Conservation (phyloP, 2,888 invertebrate genomes). For the Salticus scenicus region DNA sequence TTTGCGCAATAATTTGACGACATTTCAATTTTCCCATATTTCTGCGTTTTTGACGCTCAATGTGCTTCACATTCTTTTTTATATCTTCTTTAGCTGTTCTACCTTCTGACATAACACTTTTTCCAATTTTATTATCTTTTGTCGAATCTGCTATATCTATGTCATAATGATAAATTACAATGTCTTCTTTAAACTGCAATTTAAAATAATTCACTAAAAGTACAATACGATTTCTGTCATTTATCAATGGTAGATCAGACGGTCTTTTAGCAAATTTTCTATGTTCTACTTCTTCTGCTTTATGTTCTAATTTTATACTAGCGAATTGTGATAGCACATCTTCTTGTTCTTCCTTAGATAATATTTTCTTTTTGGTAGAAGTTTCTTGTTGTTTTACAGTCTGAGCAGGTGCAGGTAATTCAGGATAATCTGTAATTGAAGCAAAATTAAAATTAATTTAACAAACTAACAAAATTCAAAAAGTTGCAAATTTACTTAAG, state of each 20-base stretch:
- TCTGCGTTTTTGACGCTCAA: constrained; percentile 24
- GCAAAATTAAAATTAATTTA: too few species aligned
- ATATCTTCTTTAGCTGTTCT: constrained; percentile 16
- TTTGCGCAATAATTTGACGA: constrained; percentile 77
- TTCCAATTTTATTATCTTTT: constrained; percentile 1
- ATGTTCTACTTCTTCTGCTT: not conserved
- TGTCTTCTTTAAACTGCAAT: constrained; percentile 77
- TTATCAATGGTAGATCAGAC: not conserved
- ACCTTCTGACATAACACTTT: constrained; percentile 7
- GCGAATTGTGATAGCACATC: not conserved
- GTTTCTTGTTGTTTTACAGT: not conserved
- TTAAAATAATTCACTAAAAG: constrained; percentile 78
- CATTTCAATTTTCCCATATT: constrained; percentile 76
- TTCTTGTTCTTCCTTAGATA: not conserved
- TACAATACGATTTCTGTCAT: not conserved
- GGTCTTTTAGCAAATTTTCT: not conserved
- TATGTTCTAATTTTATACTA: not conserved
- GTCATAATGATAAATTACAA: constrained; percentile 78
- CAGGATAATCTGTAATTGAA: not conserved
- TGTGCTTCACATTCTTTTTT: not conserved
- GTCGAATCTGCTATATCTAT: constrained; percentile 75
- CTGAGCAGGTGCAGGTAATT: not conserved
- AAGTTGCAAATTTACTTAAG: too few species aligned
- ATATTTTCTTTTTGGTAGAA: not conserved
- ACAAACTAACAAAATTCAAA: too few species aligned